Base-by-base conservation (phyloP, 2,797 vertebrate genomes). In the Adelosebastes latens region DNA sequence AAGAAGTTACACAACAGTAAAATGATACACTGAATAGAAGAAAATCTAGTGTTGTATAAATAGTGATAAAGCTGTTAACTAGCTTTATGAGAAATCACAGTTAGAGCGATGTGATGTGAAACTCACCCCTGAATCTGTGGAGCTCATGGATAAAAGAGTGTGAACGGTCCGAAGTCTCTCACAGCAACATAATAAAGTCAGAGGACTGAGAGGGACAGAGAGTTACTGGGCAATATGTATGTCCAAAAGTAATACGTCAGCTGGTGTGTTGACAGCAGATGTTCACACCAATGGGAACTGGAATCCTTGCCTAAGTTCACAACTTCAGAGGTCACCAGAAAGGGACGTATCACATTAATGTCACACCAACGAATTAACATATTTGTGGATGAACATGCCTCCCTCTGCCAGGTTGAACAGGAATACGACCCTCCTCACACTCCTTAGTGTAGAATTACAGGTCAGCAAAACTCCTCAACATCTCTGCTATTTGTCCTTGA, bases 61-160 rank as follows among this genome's bases (percentile, higher is more conserved):
- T 9, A 52, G 25, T 49, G 18, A 64, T 63, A 58, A 27, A 42
- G 22, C 53, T 52, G 13, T 18, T 20, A 22, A 72, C 36, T 14
- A 20, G n/a, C 27, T 42, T 62, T 3, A 32, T n/a, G 49, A 60
- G 56, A 53, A 29, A 67, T 20, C 6, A 34, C 22, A 36, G 4
- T 72, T 2, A 69, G 7, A 64, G 5, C 2, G 66, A 25, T 20
- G 18, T 46, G 14, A 68, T 25, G 6, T 34, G 8, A 84, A 72
- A 87, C 87, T 94, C 75, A 93, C 91, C 90, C 18, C 39, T 36
- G 71, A 77, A 25, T 81, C 73, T 14, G 42, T 72, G 62, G 49
- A 86, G 61, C 61, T 90, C 87, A 84, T 79, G 14, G 74, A 58
- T 68, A 18, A 78, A 24, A 61, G 18, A 12, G 42, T 60, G 55